Base-by-base conservation (phyloP, 2,888 invertebrate genomes). In the Phlogophora meticulosa region DNA sequence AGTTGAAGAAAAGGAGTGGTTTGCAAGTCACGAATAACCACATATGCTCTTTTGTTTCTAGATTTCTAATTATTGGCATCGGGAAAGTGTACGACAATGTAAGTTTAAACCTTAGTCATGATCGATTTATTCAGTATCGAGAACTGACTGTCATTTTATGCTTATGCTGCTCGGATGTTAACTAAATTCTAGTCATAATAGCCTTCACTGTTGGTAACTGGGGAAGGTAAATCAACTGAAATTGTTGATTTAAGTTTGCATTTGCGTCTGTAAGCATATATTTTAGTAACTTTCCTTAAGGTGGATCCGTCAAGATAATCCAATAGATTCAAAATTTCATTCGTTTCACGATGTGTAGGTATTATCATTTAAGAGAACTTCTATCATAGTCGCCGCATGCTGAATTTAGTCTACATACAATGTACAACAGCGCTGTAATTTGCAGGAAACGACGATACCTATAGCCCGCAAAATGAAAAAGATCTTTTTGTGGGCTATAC, bases 41-140 rank as follows among this genome's bases (percentile, higher is more conserved):
- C 36, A 51, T 51, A 40, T 28, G 20, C 42, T 56, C 42, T 11
- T 17, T 15, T 59, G 32, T 56, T 45, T 52, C 59, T 34, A 62
- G 63, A 59, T 76, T 76, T 76, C 77, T 57, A 76, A 63, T 76
- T 56, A 58, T 42, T 38, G 43, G 36, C 13, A 52, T 22, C 64
- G 45, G 64, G 63, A 75, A 56, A 59, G 55, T 49, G 53, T 55
- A 20, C n/a, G n/a, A n/a, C 32, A 68, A 56, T 42, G n/a, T 49
- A 59, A 45, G 24, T 32, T 43, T 15, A 40, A 20, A 11, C 5
- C 28, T 7, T 40, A 20, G n/a, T 69, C 48, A 55, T 28, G 10
- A 28, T 76, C n/a, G n/a, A 40, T 60, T 17, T 45, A 28, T 36
- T 45, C n/a, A 28, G 9, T 32, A 34, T 58, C 17, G 36, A 68